Percentiles rank a stretch among this genome's conserved stretches.
phyloP scores from a whole-genome alignment of 92 coral and sea anemone genomes.

The Siderastrea radians region DNA sequence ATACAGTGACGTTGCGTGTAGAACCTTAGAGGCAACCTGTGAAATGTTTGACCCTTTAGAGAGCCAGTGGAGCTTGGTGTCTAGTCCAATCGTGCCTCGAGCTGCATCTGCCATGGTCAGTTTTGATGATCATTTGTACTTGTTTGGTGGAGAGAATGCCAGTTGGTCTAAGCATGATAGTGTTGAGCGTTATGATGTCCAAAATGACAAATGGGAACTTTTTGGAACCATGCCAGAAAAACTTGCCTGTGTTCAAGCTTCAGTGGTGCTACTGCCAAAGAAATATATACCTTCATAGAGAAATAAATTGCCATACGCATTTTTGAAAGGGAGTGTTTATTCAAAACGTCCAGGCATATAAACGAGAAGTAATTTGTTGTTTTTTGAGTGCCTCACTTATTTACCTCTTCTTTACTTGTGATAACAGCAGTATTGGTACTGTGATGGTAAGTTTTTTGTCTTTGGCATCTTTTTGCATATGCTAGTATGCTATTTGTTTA shows the following conservation, averaged over 20 bases:
- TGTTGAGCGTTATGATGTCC: slow-evolving; percentile 73
- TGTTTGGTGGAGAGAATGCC: slow-evolving; percentile 78
- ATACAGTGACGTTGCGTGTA: slow-evolving; percentile 34
- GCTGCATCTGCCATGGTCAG: slow-evolving; percentile 80
- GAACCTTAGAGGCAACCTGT: slow-evolving; percentile 72
- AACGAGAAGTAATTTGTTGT: too few species aligned
- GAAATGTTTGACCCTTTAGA: slow-evolving; percentile 69
- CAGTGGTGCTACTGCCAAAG: slow-evolving; percentile 56
- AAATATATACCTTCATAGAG: background rate
- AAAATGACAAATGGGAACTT: slow-evolving; percentile 62
- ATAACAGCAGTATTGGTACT: too few species aligned
- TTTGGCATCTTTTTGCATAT: too few species aligned
- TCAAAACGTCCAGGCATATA: too few species aligned
- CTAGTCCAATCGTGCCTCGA: slow-evolving; percentile 73
- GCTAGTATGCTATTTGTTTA: too few species aligned
- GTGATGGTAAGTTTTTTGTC: too few species aligned
- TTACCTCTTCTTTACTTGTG: too few species aligned
- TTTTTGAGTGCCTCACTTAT: too few species aligned
- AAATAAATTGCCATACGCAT: too few species aligned
- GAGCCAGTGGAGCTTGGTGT: slow-evolving; percentile 73
- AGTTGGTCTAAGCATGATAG: slow-evolving; percentile 41
- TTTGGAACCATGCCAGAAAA: slow-evolving; percentile 58
- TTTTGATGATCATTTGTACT: slow-evolving; percentile 63
- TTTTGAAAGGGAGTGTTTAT: too few species aligned
- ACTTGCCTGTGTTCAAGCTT: slow-evolving; percentile 70